Evolutionary conservation across 2,113 vertebrate genomes (phyloP), one percentile per base, ranked within the genome.

Genomic region (Arenaria interpres): DNA sequence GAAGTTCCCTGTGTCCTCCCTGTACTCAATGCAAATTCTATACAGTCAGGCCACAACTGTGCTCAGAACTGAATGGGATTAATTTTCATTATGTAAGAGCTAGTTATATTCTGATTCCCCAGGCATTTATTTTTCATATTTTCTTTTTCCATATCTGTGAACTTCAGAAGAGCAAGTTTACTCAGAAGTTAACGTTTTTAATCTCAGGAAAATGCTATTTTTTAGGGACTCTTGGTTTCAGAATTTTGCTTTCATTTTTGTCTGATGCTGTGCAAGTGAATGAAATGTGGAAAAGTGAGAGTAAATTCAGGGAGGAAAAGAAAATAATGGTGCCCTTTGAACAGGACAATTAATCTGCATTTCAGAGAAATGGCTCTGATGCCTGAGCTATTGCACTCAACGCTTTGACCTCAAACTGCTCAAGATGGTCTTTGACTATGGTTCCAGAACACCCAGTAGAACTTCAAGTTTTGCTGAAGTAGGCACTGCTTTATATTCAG

Each of bases 41-140:
- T 56, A 57, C 21, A 30, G 50, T 7, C 35, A 27, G 53, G n/a
- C 21, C 35, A 50, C 39, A 1, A 3, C 14, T 1, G 4, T 0
- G 2, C 22, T 77, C 53, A 32, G 41, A 88, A 73, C 28, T 24
- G 12, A 66, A 39, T 0, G 0, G 21, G 41, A 39, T 30, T 48
- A 7, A 14, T 35, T 54, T 56, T 43, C 23, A n/a, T 62, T 33
- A 56, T 1, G 0, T 28, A 59, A 39, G 19, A 66, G 14, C 27
- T 67, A 37, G 27, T 54, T 30, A 17, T 10, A 12, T 12, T n/a
- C 35, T 8, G 9, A 56, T n/a, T 45, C 30, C 28, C 45, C 20
- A 27, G 21, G 17, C 39, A 56, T 30, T 67, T 69, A 12, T 50
- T 77, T 54, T 17, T 54, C 11, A 4, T 18, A 5, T 50, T 62